Evolutionary conservation across 30 jellyfish, hydroid and myxozoan species (phyloP).

Genomic region (Pelagia noctiluca): DNA sequence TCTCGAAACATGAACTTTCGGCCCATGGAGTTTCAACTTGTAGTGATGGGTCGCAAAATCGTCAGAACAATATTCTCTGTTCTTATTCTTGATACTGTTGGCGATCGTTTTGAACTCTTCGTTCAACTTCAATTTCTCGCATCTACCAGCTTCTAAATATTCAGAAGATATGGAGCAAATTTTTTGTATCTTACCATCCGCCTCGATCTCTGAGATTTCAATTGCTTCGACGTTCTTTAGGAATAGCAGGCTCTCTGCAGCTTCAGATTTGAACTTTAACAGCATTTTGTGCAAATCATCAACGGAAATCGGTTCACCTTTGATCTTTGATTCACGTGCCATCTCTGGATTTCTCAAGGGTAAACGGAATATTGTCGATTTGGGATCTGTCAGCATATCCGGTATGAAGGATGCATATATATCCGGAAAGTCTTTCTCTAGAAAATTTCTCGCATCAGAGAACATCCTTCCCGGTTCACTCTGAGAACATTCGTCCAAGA

Average conservation of each 20-base stretch:
- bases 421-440: conserved; percentile 47
- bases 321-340: conserved; percentile 56
- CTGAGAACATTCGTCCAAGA: conserved; percentile 37
- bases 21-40: not conserved
- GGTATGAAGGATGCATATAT: conserved; percentile 17
- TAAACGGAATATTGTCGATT: conserved; percentile 56
- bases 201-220: conserved; percentile 23
- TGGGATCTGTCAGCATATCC: conserved; percentile 23
- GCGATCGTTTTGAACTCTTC: not conserved
- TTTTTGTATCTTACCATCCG: not conserved
- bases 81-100: not conserved
- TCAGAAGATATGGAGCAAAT: not conserved
- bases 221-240: conserved; percentile 36
- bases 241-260: conserved; percentile 52
- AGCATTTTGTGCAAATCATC: conserved; percentile 42
- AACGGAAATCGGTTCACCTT: conserved; percentile 13
- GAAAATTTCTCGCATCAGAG: conserved; percentile 40
- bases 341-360: conserved; percentile 62
- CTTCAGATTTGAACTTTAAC: conserved; percentile 19
- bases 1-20: no score
- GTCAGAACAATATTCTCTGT: not conserved
- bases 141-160: not conserved
- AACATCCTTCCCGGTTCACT: conserved; percentile 59
- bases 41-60: not conserved
- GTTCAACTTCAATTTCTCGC: not conserved